Conservation (phyloP, 2,113 vertebrate species). For the Willisornis vidua region DNA sequence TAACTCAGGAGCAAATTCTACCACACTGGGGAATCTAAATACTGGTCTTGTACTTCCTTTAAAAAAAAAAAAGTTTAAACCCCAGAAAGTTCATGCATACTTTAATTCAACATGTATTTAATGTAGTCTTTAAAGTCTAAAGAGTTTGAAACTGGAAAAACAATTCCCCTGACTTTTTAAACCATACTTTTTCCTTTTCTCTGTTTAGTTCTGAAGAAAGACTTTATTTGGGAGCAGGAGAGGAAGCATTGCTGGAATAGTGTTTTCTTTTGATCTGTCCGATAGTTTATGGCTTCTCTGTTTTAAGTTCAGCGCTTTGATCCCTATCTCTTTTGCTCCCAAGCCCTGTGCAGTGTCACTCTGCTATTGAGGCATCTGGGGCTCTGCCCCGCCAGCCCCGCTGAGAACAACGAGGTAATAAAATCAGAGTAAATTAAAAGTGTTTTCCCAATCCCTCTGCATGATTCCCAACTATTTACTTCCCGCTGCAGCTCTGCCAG, state of each 20-base stretch:
- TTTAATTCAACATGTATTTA: neutral
- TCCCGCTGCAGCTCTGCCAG: neutral
- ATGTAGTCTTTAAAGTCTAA: neutral
- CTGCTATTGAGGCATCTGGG: neutral
- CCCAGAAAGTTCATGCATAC: neutral
- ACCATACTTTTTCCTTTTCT: neutral
- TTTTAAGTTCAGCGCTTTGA: conserved; percentile 25
- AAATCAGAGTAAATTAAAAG: conserved; percentile 4
- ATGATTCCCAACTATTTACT: neutral
- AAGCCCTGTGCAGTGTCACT: neutral
- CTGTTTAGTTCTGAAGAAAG: neutral
- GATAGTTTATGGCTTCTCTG: conserved; percentile 9
- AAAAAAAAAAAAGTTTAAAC: too few relatives aligned
- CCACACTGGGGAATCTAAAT: neutral
- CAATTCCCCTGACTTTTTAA: neutral
- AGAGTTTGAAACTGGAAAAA: neutral
- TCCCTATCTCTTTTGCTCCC: neutral
- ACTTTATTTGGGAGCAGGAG: neutral
- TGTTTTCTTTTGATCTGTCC: conserved; percentile 27
- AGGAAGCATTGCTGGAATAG: neutral
- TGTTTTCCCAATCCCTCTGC: neutral
- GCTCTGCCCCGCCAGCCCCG: neutral
- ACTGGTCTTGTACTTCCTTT: neutral
- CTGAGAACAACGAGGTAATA: neutral
- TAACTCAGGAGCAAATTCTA: neutral